Evolutionary conservation across 2,113 vertebrate genomes (phyloP).

Genomic region (Lagopus muta): DNA sequence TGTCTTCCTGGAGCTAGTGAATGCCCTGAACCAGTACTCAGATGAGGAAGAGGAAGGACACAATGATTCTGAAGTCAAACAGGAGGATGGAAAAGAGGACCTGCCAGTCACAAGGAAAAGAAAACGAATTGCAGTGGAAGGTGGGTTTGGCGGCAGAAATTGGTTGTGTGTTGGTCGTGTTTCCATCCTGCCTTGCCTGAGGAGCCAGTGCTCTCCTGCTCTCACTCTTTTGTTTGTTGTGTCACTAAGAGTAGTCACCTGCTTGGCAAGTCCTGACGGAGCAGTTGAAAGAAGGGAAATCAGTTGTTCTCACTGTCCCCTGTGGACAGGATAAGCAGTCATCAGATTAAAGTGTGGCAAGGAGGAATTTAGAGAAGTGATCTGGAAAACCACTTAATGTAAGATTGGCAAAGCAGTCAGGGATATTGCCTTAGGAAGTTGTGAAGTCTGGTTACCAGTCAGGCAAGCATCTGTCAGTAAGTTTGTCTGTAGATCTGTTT

Average conservation of each 20-base stretch:
- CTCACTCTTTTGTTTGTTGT: rapidly evolving
- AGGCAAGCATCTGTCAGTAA: not conserved
- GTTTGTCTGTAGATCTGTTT: not conserved
- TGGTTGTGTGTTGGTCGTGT: rapidly evolving
- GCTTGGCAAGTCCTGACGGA: not conserved
- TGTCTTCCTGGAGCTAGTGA: slow-evolving; percentile 95
- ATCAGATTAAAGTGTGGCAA: not conserved
- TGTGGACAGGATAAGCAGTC: not conserved
- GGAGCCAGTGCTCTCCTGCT: not conserved
- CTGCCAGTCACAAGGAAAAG: slow-evolving; percentile 81
- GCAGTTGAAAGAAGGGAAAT: not conserved
- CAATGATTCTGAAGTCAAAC: slow-evolving; percentile 76
- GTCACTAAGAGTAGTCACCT: rapidly evolving
- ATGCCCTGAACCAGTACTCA: slow-evolving; percentile 91
- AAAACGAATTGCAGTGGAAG: slow-evolving; percentile 76
- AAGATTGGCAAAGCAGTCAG: not conserved
- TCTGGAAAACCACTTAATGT: not conserved
- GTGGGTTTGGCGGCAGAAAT: slow-evolving; percentile 34
- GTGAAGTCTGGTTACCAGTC: not conserved
- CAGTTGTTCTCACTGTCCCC: rapidly evolving
- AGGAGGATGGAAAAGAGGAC: slow-evolving; percentile 81
- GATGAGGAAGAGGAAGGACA: slow-evolving; percentile 92
- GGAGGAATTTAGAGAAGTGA: not conserved
- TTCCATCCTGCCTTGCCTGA: not conserved
- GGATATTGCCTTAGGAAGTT: not conserved